These are phyloP conservation scores for Chaunax sp. DNA, from an alignment of 2,797 vertebrate species.

Conservation along the genomic window DNA sequence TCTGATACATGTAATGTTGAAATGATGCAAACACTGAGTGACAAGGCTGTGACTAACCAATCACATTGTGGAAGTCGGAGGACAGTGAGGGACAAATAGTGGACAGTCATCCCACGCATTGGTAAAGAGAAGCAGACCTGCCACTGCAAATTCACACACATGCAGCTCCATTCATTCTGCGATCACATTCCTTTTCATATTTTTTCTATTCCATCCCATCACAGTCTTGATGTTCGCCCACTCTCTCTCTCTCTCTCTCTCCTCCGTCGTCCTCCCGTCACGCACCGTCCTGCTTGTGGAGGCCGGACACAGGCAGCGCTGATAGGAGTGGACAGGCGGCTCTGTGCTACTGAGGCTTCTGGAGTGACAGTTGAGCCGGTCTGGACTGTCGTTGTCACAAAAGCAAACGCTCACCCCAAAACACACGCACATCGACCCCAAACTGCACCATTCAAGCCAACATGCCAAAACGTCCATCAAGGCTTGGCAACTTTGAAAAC, in stretches of 20 bases:
- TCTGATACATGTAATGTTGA: constrained; percentile 44
- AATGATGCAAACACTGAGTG: constrained; percentile 68
- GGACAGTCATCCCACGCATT: constrained; percentile 66
- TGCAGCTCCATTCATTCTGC: constrained; percentile 47
- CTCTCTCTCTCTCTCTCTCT: constrained; percentile 18
- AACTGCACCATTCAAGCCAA: constrained; percentile 42
- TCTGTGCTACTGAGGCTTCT: constrained; percentile 51
- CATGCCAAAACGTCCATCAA: constrained; percentile 52
- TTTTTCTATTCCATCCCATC: constrained; percentile 64
- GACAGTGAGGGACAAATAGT: constrained; percentile 73
- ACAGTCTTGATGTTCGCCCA: constrained; percentile 33
- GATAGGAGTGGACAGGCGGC: constrained; percentile 75
- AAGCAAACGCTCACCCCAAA: constrained; percentile 41
- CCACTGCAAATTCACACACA: constrained; percentile 71
- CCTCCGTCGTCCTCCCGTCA: constrained; percentile 52
- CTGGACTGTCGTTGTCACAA: constrained; percentile 63
- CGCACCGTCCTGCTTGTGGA: constrained; percentile 56
- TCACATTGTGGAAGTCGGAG: constrained; percentile 47
- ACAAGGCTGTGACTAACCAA: constrained; percentile 75
- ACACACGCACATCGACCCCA: constrained; percentile 27
- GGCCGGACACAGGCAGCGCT: constrained; percentile 58
- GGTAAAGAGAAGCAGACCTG: constrained; percentile 64
- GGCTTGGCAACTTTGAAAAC: constrained; percentile 26
- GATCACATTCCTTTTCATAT: constrained; percentile 22
- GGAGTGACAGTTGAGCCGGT: constrained; percentile 63